Base-by-base conservation (phyloP, 2,113 vertebrate genomes). In the Marmota monax region DNA sequence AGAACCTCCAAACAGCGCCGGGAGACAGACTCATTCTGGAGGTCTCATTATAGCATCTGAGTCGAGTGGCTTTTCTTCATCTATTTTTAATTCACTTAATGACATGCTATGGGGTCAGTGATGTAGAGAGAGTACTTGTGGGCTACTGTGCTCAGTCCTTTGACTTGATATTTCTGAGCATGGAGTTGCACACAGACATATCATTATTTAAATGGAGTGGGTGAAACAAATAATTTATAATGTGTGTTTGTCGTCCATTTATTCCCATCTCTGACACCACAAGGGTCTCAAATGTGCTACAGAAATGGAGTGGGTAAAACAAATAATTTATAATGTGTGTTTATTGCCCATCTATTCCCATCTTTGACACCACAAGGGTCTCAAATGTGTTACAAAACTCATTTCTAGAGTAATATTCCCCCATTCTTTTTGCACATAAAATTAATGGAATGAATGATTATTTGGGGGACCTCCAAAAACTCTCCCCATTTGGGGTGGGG, bases 371-470 rank as follows among this genome's bases (percentile, higher is more conserved):
- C 17, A 25, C 51, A 17, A 88, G 37, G 51, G 61, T 78, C 70
- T 91, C 56, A 70, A 8, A 76, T 34, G 34, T 82, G 48, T 94
- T 56, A 82, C 58, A 65, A 87, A 83, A 92, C 4, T 39, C 51
- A 69, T n/a, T 78, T 37, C 12, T 42, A 51, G 45, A 93, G 63
- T 53, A 42, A 27, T 29, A 27, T 65, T 39, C n/a, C 42, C 53
- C 27, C 51, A 51, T 45, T 77, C 12, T 34, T 76, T 58, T 45
- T 29, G 63, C 34, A 84, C 23, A 58, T 74, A 27, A 25, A 79
- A 67, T 67, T 76, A 82, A 93, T 56, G 74, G 80, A 48, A 12
- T 45, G 72, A 94, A 58, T n/a, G 23, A 84, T 84, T 74, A 34
- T 77, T 69, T 27, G 34, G 65, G 34, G 29, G 45, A 32, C 48